These are phyloP conservation scores for Stegana nigrithorax DNA, from an alignment of 2,888 invertebrate species.

Conservation along the genomic window DNA sequence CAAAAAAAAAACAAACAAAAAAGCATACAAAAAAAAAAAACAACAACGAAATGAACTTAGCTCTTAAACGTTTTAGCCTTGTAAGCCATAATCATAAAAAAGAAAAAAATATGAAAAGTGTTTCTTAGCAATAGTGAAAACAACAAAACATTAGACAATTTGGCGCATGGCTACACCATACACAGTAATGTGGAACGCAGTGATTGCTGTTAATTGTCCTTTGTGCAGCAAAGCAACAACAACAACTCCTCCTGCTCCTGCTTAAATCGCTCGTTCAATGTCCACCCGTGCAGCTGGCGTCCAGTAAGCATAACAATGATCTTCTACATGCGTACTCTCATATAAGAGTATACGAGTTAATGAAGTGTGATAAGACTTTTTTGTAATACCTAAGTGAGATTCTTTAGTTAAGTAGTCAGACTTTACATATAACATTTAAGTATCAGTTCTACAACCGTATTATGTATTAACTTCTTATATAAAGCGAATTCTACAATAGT, in stretches of 20 bases:
- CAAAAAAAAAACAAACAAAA: constrained; percentile 35
- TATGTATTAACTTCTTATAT: constrained; percentile 10
- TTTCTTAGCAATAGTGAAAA: neutral
- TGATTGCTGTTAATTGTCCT: constrained; percentile 59
- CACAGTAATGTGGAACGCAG: constrained; percentile 17
- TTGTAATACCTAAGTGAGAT: constrained; percentile 44
- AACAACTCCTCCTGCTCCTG: constrained; percentile 50
- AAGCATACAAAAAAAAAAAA: neutral
- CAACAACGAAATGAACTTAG: constrained; percentile 20
- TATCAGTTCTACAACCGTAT: constrained; percentile 4
- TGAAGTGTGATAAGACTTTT: constrained; percentile 57
- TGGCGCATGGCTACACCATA: constrained; percentile 31
- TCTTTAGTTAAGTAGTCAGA: constrained; percentile 17
- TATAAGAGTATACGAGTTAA: too few relatives aligned
- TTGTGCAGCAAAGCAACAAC: constrained; percentile 43
- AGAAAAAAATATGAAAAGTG: too few relatives aligned
- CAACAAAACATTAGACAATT: constrained; percentile 37
- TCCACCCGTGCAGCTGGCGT: too few relatives aligned
- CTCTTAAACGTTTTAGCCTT: constrained; percentile 7
- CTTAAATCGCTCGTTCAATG: too few relatives aligned
- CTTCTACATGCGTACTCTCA: constrained; percentile 2
- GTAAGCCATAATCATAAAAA: too few relatives aligned
- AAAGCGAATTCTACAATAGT: constrained; percentile 24
- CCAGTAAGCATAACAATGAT: constrained; percentile 15
- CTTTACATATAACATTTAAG: neutral